phyloP scores from a whole-genome alignment of 2,888 invertebrate species.

The Neoitamus cyanurus region DNA sequence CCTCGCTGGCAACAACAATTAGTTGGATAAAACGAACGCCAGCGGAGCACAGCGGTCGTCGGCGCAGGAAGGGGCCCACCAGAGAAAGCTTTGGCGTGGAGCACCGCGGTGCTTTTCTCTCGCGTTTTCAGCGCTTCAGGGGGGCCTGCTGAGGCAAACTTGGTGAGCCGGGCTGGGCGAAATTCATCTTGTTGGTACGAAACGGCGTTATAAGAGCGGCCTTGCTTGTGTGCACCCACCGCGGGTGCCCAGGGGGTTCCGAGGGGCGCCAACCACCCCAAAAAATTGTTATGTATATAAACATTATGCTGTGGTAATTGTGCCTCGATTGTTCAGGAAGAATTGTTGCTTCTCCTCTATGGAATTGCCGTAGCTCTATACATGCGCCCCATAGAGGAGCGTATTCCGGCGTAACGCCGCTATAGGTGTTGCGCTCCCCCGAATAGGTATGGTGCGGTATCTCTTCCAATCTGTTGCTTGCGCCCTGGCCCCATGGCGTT shows the following conservation, averaged over 20 bases:
- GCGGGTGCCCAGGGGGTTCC: not conserved
- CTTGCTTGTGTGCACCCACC: slow-evolving; percentile 4
- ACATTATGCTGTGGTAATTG: slow-evolving; percentile 24
- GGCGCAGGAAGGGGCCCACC: not conserved
- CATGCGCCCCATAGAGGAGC: not conserved
- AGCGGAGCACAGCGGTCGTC: not conserved
- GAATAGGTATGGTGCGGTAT: not conserved
- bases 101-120: not conserved
- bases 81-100: not conserved
- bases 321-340: not conserved
- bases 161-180: not conserved
- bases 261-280: not conserved
- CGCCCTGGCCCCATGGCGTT: slow-evolving; percentile 18
- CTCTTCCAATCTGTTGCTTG: slow-evolving; percentile 39
- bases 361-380: slow-evolving; percentile 10
- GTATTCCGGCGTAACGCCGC: not conserved
- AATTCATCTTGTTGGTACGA: not conserved
- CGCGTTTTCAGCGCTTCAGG: not conserved
- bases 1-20: slow-evolving; percentile 28
- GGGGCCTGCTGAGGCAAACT: not conserved
- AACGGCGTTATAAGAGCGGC: not conserved
- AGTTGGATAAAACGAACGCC: slow-evolving; percentile 5
- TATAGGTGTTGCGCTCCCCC: not conserved
- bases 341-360: slow-evolving; percentile 41
- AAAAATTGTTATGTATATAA: slow-evolving; percentile 30